Percentiles rank a stretch among this genome's conserved stretches.
Conservation (phyloP, 53 echinoderm and acorn worm species). For the Echinometra lucunter region DNA sequence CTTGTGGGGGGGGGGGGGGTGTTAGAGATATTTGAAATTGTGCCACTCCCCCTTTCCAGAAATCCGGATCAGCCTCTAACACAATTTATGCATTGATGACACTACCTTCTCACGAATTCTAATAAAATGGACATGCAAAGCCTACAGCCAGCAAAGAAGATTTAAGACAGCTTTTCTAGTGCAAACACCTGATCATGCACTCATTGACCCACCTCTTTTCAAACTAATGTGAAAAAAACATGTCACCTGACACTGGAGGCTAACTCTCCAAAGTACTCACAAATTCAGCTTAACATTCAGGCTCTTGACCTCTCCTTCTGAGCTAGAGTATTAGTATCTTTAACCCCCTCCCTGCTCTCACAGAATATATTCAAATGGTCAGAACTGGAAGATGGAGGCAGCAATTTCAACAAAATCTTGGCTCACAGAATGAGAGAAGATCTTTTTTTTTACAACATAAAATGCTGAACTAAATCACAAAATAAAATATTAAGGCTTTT, state of each 20-base stretch:
- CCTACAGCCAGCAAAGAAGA: not conserved
- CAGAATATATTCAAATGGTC: not conserved
- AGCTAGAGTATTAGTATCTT: not conserved
- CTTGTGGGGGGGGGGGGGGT: no score
- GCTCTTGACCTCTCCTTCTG: not conserved
- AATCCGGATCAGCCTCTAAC: no score
- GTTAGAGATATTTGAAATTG: no score
- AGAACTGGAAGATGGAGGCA: not conserved
- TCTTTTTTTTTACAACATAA: no score
- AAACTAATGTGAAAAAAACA: conserved; percentile 1
- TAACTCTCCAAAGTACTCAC: conserved; percentile 13
- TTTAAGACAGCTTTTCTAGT: not conserved
- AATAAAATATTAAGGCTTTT: no score
- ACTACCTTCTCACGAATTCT: not conserved
- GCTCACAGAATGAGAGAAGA: no score
- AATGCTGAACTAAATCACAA: no score
- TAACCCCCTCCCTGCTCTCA: not conserved
- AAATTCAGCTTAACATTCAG: not conserved
- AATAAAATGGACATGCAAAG: not conserved
- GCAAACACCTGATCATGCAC: not conserved
- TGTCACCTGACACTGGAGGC: not conserved
- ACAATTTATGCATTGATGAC: not conserved
- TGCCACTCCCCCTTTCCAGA: no score
- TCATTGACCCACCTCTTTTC: not conserved
- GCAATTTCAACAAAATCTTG: no score